Evolutionary conservation across 2,888 invertebrate species (phyloP).

Genomic region (Dugesia japonica): DNA sequence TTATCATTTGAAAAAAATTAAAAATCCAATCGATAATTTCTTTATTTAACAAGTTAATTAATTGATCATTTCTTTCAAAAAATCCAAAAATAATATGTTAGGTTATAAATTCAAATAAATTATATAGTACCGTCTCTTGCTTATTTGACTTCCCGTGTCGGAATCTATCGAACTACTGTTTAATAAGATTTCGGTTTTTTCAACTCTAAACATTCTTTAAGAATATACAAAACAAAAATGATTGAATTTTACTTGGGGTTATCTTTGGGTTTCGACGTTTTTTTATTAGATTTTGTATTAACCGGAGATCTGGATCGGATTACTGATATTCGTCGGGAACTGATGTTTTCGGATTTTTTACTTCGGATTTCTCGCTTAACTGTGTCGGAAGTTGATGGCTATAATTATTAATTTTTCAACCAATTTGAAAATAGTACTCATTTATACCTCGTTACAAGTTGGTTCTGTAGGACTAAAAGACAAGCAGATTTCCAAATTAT

Average conservation of each 20-base stretch:
- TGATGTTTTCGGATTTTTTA: not conserved
- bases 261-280: not conserved
- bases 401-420: not conserved
- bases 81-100: too few species aligned
- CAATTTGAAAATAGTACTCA: not conserved
- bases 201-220: not conserved
- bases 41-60: too few species aligned
- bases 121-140: not conserved
- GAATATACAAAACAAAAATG: not conserved
- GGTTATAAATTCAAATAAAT: too few species aligned
- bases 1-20: too few species aligned
- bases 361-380: not conserved
- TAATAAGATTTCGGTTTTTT: not conserved
- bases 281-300: not conserved
- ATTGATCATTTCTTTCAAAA: too few species aligned
- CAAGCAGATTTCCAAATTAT: not conserved
- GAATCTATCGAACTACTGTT: slow-evolving; percentile 11
- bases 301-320: not conserved
- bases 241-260: not conserved
- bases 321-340: not conserved
- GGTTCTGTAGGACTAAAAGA: not conserved
- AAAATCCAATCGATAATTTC: too few species aligned
- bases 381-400: not conserved
- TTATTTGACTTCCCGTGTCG: slow-evolving; percentile 20
- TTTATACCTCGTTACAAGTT: not conserved